Base-by-base conservation (phyloP, 2,113 vertebrate genomes). In the Anoplopoma fimbria region DNA sequence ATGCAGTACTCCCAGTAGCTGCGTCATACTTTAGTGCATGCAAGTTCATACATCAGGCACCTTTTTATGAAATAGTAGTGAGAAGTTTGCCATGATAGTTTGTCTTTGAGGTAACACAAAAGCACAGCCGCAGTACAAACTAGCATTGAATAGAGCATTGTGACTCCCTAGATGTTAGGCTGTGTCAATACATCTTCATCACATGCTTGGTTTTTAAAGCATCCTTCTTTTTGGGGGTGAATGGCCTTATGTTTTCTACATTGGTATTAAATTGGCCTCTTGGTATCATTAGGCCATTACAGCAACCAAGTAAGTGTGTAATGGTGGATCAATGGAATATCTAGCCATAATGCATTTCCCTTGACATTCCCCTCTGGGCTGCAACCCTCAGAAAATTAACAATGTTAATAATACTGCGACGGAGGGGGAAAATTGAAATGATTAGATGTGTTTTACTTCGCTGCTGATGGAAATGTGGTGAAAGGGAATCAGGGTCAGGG, bases 381-480 rank as follows among this genome's bases (percentile, higher is more conserved):
- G 85, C 85, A 91, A 82, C 91, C 94, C 94, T 94, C 92, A 92
- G 85, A 93, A 93, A 95, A 94, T 94, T 94, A 95, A 94, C 94
- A 94, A 93, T 93, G 94, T 96, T 95, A 94, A 95, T 94, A 94
- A 93, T 92, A 93, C 92, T 93, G 94, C 91, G 87, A 94, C 81
- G 88, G 92, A 93, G 91, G 91, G 95, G 94, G 95, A 93, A 95
- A 95, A 94, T 91, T 93, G 93, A 95, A 96, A 95, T 94, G 93
- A 95, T 95, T 94, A 95, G 94, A 94, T 93, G 93, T 94, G 93
- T 95, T 95, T 93, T 93, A 95, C 89, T 94, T 90, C 79, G 85
- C 87, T 92, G 92, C 93, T 95, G 94, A 95, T 95, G 95, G 95
- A 95, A 96, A 95, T 95, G 94, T 94, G 95, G 95, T 94, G 88